Evolutionary conservation across 2,888 invertebrate genomes (phyloP).

Genomic region (Ophion slaviceki): DNA sequence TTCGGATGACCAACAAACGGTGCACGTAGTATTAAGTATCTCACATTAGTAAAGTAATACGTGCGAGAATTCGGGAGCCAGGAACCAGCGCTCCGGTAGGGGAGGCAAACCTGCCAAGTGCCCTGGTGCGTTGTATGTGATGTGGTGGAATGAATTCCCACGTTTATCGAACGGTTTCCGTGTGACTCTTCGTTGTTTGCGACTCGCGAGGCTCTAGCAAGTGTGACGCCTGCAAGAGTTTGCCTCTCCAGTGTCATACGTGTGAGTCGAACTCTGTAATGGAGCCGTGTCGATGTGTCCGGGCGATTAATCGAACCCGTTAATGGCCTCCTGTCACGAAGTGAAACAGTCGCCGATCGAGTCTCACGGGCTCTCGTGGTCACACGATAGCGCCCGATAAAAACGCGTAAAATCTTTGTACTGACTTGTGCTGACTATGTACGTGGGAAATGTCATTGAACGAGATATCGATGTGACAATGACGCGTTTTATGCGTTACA

Average conservation of each 20-base stretch:
- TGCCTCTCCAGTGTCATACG: neutral
- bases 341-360: constrained; percentile 30
- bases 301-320: constrained; percentile 35
- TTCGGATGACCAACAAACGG: constrained; percentile 56
- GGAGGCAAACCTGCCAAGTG: neutral
- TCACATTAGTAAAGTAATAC: constrained; percentile 47
- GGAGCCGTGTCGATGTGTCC: constrained; percentile 19
- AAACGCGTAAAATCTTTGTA: constrained; percentile 9
- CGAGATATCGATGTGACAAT: constrained; percentile 18
- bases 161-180: constrained; percentile 17
- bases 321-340: constrained; percentile 44
- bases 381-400: constrained; percentile 6
- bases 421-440: neutral
- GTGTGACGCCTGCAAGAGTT: neutral
- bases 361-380: neutral
- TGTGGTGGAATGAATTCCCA: constrained; percentile 1
- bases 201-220: neutral
- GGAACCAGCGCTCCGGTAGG: neutral
- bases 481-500: neutral
- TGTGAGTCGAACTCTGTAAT: constrained; percentile 31
- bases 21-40: constrained; percentile 62
- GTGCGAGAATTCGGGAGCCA: constrained; percentile 18
- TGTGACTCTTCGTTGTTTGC: constrained; percentile 22
- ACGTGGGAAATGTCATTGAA: constrained; percentile 15
- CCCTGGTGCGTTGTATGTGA: constrained; percentile 23